Evolutionary conservation across 2,113 vertebrate genomes (phyloP), one percentile per base, ranked within the genome.

Genomic region (Rhizomys pruinosus): DNA sequence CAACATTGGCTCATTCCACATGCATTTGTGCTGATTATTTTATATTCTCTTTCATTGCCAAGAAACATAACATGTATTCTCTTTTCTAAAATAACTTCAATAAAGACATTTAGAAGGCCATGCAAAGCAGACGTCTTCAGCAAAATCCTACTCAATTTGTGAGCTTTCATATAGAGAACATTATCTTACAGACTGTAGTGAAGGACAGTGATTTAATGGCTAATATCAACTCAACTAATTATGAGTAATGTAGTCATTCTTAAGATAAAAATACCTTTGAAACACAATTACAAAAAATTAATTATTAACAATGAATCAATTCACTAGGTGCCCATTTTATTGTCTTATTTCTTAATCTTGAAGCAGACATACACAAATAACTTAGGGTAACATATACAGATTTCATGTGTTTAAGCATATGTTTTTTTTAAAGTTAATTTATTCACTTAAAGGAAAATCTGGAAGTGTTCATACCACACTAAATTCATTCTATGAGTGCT

Each of bases 41-140:
- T 79, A 68, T 88, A 68, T 76, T 82, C 10, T 6, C 32, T 61
- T 94, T 66, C 95, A 82, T 85, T 88, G 84, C 78, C 90, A 86
- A 96, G 64, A 96, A 96, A 84, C 22, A 64, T 78, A 95, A 69
- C 79, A 47, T 93, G 61, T 84, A 92, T 93, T 95, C 91, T 73
- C 73, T 69, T 90, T 69, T 95, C 44, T 78, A 74, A 6, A 84
- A 87, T 89, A 72, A 89, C 17, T 93, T 92, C 20, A 89, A 39
- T 79, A 81, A 92, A 22, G 34, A 20, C 57, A 78, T 93, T 87
- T n/a, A 44, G 39, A 87, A 47, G 87, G 57, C 85, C 91, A 59
- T 8, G 55, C 74, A 73, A 92, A 92, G 68, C 27, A 90, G 57
- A 85, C 7, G 59, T 61, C 37, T 92, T 93, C 91, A 90, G 82